Conservation (phyloP, 2,888 invertebrate genomes). For the Dastarcus helophoroides region DNA sequence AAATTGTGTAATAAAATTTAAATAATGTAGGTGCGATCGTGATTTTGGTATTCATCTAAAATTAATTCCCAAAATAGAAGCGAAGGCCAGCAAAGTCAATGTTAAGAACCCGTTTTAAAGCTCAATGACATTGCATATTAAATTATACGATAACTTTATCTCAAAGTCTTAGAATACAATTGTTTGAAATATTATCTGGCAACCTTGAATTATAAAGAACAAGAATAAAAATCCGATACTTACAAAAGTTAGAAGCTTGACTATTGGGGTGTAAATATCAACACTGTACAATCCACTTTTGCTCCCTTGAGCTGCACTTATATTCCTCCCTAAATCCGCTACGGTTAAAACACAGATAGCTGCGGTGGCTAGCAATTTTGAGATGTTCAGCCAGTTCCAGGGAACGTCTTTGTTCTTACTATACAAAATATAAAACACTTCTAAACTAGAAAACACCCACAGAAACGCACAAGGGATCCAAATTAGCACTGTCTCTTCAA, state of each 20-base stretch:
- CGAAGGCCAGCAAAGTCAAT: too few species aligned
- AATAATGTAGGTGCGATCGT: too few species aligned
- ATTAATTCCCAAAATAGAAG: too few species aligned
- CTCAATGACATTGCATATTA: too few species aligned
- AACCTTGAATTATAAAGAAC: too few species aligned
- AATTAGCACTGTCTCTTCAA: conserved; percentile 78
- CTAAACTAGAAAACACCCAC: conserved; percentile 65
- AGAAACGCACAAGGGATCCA: conserved; percentile 84
- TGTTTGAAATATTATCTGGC: too few species aligned
- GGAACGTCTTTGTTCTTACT: conserved; percentile 71
- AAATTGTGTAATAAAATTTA: too few species aligned
- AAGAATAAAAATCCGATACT: conserved; percentile 38
- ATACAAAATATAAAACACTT: conserved; percentile 60
- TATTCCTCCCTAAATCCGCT: conserved; percentile 53
- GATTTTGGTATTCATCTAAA: too few species aligned
- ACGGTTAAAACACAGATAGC: conserved; percentile 55
- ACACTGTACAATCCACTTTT: conserved; percentile 49
- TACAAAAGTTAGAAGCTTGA: conserved; percentile 73
- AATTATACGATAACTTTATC: too few species aligned
- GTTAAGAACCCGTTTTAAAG: too few species aligned
- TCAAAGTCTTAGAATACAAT: too few species aligned
- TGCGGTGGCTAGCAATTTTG: conserved; percentile 55
- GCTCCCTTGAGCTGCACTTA: conserved; percentile 40
- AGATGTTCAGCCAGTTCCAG: conserved; percentile 60
- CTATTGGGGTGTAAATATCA: conserved; percentile 65